Base-by-base conservation (phyloP, 2,888 invertebrate genomes). In the Nomada hirtipes region DNA sequence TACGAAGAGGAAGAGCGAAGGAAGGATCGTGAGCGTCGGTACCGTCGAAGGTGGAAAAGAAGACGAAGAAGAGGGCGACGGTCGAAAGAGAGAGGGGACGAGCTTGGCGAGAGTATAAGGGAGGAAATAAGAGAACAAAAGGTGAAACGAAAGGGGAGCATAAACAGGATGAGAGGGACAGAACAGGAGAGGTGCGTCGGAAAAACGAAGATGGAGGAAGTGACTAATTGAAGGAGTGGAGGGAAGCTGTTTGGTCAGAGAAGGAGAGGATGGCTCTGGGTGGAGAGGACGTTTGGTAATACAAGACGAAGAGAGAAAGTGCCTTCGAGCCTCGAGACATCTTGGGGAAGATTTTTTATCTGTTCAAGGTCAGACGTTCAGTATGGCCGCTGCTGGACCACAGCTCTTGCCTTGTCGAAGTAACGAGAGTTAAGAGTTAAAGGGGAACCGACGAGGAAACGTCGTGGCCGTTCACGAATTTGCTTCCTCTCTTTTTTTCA, bases 351-450 rank as follows among this genome's bases (percentile, higher is more conserved):
- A 89, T 90, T 91, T 91, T 91, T 91, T 90, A 91, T 91, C 89
- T 90, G 89, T 90, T 89, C 91, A 91, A 92, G 91, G 91, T 91
- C 91, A 89, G 86, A 88, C 88, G 89, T 89, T 88, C 91, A 90
- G 91, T 92, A 92, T 92, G 92, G 92, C 92, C 90, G 91, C 88
- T 84, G 84, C 87, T 91, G 91, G 91, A 90, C 91, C 90, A 89
- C 89, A 86, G 85, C 86, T 89, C 87, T 82, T 65, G 76, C 57
- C 52, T 79, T 50, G 74, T 75, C 82, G 55, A 71, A 53, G 79
- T 65, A 82, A 70, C 68, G 53, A 76, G 84, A 84, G 85, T 83
- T 78, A 85, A 73, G 76, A 74, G 76, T 83, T 11, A 76, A 73
- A 63, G 67, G 50, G 63, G 71, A 63, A 69, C 85, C 90, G 88